A percentile compares a stretch with the other conserved stretches of the same genome.
Evolutionary conservation across 1,140 invertebrate species (phyloP).

Genomic region (Ceratina calcarata): DNA sequence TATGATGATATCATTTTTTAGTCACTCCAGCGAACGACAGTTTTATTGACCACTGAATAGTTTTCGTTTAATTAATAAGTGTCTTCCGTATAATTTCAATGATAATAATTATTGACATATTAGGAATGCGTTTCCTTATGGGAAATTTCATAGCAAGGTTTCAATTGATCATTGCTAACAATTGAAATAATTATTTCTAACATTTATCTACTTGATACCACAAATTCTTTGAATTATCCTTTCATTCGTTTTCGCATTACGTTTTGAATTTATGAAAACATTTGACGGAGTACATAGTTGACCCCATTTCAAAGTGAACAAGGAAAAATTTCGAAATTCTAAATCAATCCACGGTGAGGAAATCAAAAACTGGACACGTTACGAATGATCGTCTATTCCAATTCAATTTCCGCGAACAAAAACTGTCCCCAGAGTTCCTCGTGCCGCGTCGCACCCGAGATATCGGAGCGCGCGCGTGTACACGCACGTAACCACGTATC

Average conservation of each 20-base stretch:
- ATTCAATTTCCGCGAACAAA: constrained; percentile 47
- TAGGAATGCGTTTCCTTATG: too few species aligned
- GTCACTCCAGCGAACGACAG: not conserved
- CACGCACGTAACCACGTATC: not conserved
- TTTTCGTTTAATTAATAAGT: not conserved
- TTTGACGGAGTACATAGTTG: too few species aligned
- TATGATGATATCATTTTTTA: not conserved
- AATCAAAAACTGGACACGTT: not conserved
- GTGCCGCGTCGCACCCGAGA: not conserved
- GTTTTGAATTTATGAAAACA: too few species aligned
- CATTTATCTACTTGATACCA: too few species aligned
- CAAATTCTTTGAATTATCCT: too few species aligned
- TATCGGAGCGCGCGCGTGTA: constrained; percentile 41
- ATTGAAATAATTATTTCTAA: too few species aligned
- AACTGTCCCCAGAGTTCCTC: constrained; percentile 23
- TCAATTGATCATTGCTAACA: not conserved
- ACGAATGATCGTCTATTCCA: constrained; percentile 39
- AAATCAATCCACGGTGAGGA: not conserved
- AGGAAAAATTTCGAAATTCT: too few species aligned
- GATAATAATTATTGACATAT: not conserved
- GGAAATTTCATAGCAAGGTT: not conserved
- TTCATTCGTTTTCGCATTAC: too few species aligned
- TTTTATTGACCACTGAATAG: not conserved
- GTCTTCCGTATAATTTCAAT: not conserved
- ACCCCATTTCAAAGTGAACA: too few species aligned